Base-by-base conservation (phyloP, 2,797 vertebrate species). In the Crypturellus tataupa region DNA sequence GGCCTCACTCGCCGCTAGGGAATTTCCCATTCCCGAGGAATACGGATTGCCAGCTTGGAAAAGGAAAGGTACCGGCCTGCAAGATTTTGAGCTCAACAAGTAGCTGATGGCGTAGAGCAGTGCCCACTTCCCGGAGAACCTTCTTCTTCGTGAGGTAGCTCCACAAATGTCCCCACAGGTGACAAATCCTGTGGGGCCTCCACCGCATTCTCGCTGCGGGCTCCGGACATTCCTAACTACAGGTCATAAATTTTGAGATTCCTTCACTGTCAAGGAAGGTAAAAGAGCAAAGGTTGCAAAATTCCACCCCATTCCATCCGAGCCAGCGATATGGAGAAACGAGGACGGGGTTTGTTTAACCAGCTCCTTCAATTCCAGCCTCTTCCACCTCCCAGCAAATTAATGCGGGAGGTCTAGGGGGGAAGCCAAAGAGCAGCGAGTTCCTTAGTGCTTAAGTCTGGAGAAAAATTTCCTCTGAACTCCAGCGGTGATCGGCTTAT, bases 1-100 rank as follows among this genome's bases (percentile, higher is more conserved):
- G 95, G 93, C 93, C 91, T 93, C 94, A 95, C 73, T 55, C 39
- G 55, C 65, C 53, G 8, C 55, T 65, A 64, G 40, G 77, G 59
- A 85, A 79, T 63, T 79, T 77, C 77, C 55, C 83, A 46, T 33
- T 81, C 44, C 35, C 16, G 63, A 63, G 81, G 77, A 64, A 24
- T 49, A 87, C 1, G 35, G 46, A 76, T 55, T 53, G 0, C 24
- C 47, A 49, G 10, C 21, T 24, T 49, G 47, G 47, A 49, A 24
- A 49, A 49, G 47, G 87, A 12, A 78, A 56, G 0, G 0, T 6
- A 39, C 24, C 9, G 31, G 4, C 33, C 69, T 63, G 80, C 51
- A 60, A 46, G 56, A 64, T 1, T 7, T 14, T 10, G 18, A 51
- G 47, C 87, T 58, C 60, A 67, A 2, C 4, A 19, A 10, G 1